These are phyloP conservation scores for Miniopterus natalensis DNA, from an alignment of 2,113 vertebrate genomes.

Conservation along the genomic window DNA sequence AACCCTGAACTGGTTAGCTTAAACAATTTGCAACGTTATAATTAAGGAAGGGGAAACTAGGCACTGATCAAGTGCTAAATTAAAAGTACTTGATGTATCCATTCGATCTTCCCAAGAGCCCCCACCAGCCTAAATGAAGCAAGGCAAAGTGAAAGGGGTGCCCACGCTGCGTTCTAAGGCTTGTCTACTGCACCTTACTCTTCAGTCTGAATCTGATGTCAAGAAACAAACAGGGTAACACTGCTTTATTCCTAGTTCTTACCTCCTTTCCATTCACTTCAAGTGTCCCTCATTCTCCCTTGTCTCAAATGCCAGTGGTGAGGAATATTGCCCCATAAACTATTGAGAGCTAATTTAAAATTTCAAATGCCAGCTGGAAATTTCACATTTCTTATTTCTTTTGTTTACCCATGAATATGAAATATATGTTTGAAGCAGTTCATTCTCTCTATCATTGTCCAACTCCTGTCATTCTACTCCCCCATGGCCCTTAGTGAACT, in stretches of 20 bases:
- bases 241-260: not conserved
- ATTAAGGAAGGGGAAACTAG: slow-evolving; percentile 5
- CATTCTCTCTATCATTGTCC: not conserved
- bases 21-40: slow-evolving; percentile 35
- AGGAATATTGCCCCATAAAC: slow-evolving; percentile 51
- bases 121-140: not conserved
- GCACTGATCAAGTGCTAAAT: not conserved
- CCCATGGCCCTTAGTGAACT: not conserved
- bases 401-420: slow-evolving; percentile 33
- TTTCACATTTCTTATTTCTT: slow-evolving; percentile 29
- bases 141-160: not conserved
- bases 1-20: not conserved
- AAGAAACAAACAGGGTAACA: not conserved
- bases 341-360: slow-evolving; percentile 75
- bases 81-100: not conserved
- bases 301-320: slow-evolving; percentile 32
- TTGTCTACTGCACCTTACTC: not conserved
- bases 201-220: not conserved
- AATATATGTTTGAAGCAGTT: slow-evolving; percentile 15
- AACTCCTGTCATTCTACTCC: not conserved
- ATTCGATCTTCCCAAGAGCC: not conserved
- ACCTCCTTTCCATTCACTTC: slow-evolving; percentile 37
- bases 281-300: not conserved
- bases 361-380: slow-evolving; percentile 51
- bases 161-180: not conserved